Percentiles rank a stretch among this genome's conserved stretches.
Evolutionary conservation across 2,797 vertebrate species (phyloP).

Genomic region (Mionectes olivaceus): DNA sequence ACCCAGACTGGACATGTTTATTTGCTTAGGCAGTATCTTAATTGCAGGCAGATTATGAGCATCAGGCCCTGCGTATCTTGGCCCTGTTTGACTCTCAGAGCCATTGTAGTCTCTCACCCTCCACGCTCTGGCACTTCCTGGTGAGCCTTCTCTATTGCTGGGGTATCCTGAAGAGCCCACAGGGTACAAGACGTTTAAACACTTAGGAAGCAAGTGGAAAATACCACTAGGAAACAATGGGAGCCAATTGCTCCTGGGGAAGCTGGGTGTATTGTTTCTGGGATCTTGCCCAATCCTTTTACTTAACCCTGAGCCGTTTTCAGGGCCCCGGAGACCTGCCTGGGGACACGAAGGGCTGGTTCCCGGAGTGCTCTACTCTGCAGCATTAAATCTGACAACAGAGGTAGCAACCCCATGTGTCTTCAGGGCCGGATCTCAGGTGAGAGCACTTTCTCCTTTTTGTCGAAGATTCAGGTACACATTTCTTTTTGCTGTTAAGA

Average conservation of each 20-base stretch:
- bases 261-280: slow-evolving; percentile 18
- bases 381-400: not conserved
- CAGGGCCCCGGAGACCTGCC: not conserved
- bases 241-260: not conserved
- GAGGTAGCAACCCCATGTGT: not conserved
- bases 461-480: not conserved
- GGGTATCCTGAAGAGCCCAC: not conserved
- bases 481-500: not conserved
- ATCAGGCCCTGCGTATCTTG: not conserved
- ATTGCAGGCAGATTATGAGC: not conserved
- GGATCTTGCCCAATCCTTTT: not conserved
- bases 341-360: not conserved
- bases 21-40: slow-evolving; percentile 11
- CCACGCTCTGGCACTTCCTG: not conserved
- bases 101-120: not conserved
- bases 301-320: not conserved
- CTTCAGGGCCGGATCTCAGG: not conserved
- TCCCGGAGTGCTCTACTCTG: not conserved
- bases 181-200: not conserved
- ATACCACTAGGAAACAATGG: slow-evolving; percentile 3
- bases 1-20: not conserved
- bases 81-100: not conserved
- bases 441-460: not conserved
- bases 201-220: slow-evolving; percentile 13
- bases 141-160: not conserved